Evolutionary conservation across 2,797 vertebrate genomes (phyloP), one percentile per base, ranked within the genome.

Genomic region (Sciurus vulgaris): DNA sequence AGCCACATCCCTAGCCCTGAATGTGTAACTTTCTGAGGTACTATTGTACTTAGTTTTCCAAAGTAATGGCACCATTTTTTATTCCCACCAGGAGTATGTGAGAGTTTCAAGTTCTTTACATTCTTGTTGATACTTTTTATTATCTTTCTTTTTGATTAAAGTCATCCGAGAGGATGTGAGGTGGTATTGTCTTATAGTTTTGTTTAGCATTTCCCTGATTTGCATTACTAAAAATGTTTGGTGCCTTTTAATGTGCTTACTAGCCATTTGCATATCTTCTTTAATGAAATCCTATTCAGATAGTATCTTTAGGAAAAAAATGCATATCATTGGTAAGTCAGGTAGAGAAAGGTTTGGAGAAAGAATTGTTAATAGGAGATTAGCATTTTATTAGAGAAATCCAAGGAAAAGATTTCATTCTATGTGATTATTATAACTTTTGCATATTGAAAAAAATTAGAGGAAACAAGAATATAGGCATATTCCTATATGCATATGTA

Each of bases 281-380:
- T 65, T 65, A 5, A 65, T 65, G 28, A 30, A 65, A 65, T 33
- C 5, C 13, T 41, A 47, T 72, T 94, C 11, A 87, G 63, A 49
- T 86, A 77, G 59, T 49, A 82, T 59, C 28, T 89, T 63, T 74
- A 73, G 73, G 44, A 59, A 89, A 65, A 92, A 86, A 54, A 15
- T 51, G 2, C 44, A 81, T 41, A 28, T 86, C 6, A 41, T 59
- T 89, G 44, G 33, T 61, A 86, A 83, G 20, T 82, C 51, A 87
- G 38, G 63, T 24, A 73, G 77, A 79, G 82, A 84, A 91, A 87
- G 41, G 35, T 51, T 85, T 88, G 28, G 70, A 89, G 38, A 30
- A 84, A 84, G 10, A n/a, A 51, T 61, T 89, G 14, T 63, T 86
- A 67, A 49, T 56, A 84, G 51, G 47, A 86, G 41, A 41, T 92